A percentile compares a stretch with the other conserved stretches of the same genome.
Evolutionary conservation across 1,140 invertebrate genomes (phyloP).

Genomic region (Ridgeia piscesae): DNA sequence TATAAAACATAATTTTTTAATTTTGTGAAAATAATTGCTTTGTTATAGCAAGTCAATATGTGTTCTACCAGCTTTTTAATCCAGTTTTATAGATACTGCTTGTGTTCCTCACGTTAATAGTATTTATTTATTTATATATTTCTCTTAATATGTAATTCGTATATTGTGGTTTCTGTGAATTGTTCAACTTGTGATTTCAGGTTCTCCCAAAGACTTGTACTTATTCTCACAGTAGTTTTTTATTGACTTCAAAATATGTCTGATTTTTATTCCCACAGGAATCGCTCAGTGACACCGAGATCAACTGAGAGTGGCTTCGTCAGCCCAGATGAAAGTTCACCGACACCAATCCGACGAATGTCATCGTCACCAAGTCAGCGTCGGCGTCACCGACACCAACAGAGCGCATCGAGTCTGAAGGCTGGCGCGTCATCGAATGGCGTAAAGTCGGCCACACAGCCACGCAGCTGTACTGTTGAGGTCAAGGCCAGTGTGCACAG

Average conservation of each 20-base stretch:
- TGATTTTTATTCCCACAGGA: neutral
- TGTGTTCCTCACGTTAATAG: too few species aligned
- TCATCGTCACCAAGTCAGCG: neutral
- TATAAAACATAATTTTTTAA: too few species aligned
- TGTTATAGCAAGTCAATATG: too few species aligned
- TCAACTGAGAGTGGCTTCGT: constrained; percentile 15
- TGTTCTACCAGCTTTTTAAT: too few species aligned
- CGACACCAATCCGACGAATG: neutral
- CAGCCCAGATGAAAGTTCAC: constrained; percentile 1
- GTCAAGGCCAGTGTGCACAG: neutral
- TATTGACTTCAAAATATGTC: neutral
- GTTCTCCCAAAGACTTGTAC: too few species aligned
- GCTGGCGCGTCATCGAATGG: neutral
- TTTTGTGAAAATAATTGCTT: too few species aligned
- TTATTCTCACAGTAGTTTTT: too few species aligned
- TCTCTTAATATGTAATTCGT: too few species aligned
- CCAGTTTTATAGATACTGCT: too few species aligned
- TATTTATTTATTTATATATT: too few species aligned
- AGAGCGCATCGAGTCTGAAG: neutral
- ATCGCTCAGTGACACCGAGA: neutral
- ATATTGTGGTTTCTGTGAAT: too few species aligned
- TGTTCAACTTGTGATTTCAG: too few species aligned
- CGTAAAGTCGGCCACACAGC: neutral
- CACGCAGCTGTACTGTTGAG: neutral
- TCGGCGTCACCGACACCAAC: neutral